Conservation (phyloP, 2,888 invertebrate species). For the Troilus luridus region DNA sequence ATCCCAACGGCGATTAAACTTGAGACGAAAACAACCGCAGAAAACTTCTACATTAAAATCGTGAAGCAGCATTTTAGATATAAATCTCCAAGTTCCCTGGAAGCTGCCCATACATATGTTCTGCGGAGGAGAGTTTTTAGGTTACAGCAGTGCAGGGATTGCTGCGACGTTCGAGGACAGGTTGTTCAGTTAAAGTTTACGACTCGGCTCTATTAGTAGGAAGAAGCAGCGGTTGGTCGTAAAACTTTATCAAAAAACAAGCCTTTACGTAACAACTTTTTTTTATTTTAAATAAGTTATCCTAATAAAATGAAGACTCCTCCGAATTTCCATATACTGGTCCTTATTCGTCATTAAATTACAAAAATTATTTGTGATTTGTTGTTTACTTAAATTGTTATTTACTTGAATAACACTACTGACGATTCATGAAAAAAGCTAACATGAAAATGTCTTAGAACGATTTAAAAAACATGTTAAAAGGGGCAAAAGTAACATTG, state of each 20-base stretch:
- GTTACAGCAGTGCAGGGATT: slow-evolving; percentile 36
- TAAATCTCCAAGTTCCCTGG: not conserved
- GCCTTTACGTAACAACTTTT: too few relatives aligned
- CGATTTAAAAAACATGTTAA: too few relatives aligned
- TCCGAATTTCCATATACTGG: too few relatives aligned
- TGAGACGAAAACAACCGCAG: not conserved
- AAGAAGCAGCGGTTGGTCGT: not conserved
- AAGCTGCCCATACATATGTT: not conserved
- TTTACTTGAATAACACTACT: too few relatives aligned
- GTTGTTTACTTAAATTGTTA: too few relatives aligned
- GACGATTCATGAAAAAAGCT: too few relatives aligned
- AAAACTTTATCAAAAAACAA: not conserved
- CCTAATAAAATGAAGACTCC: too few relatives aligned
- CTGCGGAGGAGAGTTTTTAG: not conserved
- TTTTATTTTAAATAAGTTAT: too few relatives aligned
- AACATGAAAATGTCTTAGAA: too few relatives aligned
- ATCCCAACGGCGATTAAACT: not conserved
- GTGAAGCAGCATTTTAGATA: not conserved
- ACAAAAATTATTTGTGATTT: too few relatives aligned
- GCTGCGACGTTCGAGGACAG: not conserved
- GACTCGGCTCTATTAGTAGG: not conserved
- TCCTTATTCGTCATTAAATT: too few relatives aligned
- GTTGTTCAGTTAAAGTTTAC: not conserved
- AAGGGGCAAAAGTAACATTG: too few relatives aligned
- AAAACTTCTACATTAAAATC: not conserved